A percentile compares a stretch with the other conserved stretches of the same genome.
These are phyloP conservation scores for Drosophila orosa DNA, from an alignment of 1,140 invertebrate genomes.

Conservation along the genomic window DNA sequence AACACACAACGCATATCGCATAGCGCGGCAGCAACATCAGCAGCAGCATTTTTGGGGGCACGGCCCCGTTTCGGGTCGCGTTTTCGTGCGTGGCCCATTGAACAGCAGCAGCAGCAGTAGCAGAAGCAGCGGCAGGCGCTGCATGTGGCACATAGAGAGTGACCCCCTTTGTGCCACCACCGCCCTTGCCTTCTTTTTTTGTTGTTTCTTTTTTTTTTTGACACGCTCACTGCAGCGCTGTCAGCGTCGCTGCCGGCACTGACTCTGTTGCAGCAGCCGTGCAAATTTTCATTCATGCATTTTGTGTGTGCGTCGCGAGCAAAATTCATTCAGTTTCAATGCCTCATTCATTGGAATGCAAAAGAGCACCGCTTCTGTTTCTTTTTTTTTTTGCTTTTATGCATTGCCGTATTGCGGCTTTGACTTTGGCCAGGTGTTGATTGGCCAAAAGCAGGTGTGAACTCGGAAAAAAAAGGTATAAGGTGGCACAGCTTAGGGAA, in stretches of 20 bases:
- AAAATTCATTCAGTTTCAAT: conserved; percentile 74
- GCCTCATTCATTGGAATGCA: conserved; percentile 66
- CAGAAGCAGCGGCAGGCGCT: conserved; percentile 32
- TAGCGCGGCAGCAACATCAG: conserved; percentile 20
- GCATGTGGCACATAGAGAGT: conserved; percentile 54
- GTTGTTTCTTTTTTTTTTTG: conserved; percentile 23
- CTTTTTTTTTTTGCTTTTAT: conserved; percentile 4
- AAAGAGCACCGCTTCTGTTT: not conserved
- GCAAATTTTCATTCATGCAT: conserved; percentile 74
- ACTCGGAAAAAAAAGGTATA: not conserved
- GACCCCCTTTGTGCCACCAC: conserved; percentile 36
- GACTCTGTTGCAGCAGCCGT: conserved; percentile 30
- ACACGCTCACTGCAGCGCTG: conserved; percentile 29
- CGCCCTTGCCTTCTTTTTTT: conserved; percentile 28
- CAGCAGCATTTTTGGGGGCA: conserved; percentile 46
- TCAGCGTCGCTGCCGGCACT: conserved; percentile 18
- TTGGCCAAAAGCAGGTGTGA: conserved; percentile 21
- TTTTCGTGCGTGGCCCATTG: conserved; percentile 71
- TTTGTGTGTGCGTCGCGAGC: conserved; percentile 56
- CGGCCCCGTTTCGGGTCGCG: conserved; percentile 32
- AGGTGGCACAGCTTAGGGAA: not conserved
- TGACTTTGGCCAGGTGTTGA: conserved; percentile 40
- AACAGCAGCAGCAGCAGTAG: conserved; percentile 65
- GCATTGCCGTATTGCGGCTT: conserved; percentile 18
- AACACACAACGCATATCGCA: conserved; percentile 40